These are phyloP conservation scores for Lochmaea capreae DNA, from an alignment of 2,888 invertebrate genomes.

Conservation along the genomic window DNA sequence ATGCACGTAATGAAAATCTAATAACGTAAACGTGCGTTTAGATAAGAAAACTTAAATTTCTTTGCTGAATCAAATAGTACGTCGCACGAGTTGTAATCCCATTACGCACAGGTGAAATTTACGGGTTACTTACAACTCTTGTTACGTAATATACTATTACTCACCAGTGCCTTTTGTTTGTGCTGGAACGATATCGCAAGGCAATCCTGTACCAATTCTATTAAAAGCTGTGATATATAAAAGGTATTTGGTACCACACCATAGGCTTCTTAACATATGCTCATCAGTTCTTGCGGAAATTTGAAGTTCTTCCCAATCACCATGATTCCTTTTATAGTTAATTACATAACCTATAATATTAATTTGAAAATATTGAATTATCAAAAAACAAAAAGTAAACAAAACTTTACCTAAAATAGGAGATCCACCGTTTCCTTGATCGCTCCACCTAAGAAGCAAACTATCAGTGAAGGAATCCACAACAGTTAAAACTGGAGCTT, in stretches of 20 bases:
- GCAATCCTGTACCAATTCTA: constrained; percentile 88
- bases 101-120: no score
- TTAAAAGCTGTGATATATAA: constrained; percentile 92
- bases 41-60: no score
- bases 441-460: constrained; percentile 79
- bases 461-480: constrained; percentile 87
- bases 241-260: constrained; percentile 90
- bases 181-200: constrained; percentile 88
- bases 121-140: no score
- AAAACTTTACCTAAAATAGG: constrained; percentile 73
- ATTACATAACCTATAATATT: constrained; percentile 80
- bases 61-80: no score
- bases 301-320: constrained; percentile 92
- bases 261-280: constrained; percentile 82
- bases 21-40: no score
- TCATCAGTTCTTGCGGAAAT: constrained; percentile 85
- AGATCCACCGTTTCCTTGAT: constrained; percentile 85
- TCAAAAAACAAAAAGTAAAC: no score
- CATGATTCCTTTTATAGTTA: constrained; percentile 89
- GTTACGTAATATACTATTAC: no score
- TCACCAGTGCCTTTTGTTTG: constrained; percentile 83
- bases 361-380: neutral
- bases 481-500: constrained; percentile 84
- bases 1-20: no score
- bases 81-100: no score